phyloP scores from a whole-genome alignment of 2,888 invertebrate genomes.

The Pachliopta kotzebuea region DNA sequence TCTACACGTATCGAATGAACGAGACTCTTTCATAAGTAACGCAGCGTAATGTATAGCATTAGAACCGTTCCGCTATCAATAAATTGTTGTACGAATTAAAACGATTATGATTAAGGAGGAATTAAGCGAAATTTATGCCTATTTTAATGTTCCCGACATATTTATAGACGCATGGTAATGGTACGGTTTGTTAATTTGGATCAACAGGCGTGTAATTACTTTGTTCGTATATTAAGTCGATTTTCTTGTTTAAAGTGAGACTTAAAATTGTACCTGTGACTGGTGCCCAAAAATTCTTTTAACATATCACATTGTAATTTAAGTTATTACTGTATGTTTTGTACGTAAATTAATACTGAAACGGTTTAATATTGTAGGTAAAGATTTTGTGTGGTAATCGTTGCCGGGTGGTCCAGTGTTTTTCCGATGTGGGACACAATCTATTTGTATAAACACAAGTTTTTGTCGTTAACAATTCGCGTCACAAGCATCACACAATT shows the following conservation, averaged over 20 bases:
- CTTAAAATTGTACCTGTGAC: slow-evolving; percentile 43
- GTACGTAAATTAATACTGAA: neutral
- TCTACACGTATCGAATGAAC: slow-evolving; percentile 32
- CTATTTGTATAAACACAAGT: neutral
- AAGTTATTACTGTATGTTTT: neutral
- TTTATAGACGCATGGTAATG: slow-evolving; percentile 57
- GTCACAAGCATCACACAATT: neutral
- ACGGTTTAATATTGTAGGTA: neutral
- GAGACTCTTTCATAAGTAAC: slow-evolving; percentile 22
- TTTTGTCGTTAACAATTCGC: neutral
- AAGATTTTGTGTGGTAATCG: neutral
- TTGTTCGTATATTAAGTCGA: slow-evolving; percentile 52
- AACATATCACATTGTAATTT: neutral
- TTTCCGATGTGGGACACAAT: neutral
- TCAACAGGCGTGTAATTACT: slow-evolving; percentile 66
- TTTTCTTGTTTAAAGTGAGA: slow-evolving; percentile 55
- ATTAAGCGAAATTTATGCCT: slow-evolving; percentile 33
- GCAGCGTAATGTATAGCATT: slow-evolving; percentile 24
- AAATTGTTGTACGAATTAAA: slow-evolving; percentile 28
- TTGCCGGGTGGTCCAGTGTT: neutral
- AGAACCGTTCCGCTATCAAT: slow-evolving; percentile 24
- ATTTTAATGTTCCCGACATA: slow-evolving; percentile 30
- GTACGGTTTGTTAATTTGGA: slow-evolving; percentile 64
- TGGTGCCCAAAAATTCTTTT: slow-evolving; percentile 22
- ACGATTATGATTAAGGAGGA: slow-evolving; percentile 25